Conservation (phyloP, 2,888 invertebrate genomes). For the Acleris holmiana region DNA sequence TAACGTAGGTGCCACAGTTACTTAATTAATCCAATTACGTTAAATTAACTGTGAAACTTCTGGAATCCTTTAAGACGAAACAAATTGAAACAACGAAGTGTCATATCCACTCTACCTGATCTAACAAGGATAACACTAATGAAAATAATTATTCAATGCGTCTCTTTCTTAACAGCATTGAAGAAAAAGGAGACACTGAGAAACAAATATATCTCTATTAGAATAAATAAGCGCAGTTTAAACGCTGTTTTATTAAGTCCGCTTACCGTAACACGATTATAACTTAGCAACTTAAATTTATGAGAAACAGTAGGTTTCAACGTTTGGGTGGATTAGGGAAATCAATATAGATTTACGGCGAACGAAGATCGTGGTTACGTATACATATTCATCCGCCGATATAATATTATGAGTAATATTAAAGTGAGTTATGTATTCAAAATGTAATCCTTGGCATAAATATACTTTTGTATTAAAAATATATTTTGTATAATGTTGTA, state of each 20-base stretch:
- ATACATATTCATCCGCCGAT: no score
- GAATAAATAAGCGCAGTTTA: constrained; percentile 38
- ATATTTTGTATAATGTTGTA: no score
- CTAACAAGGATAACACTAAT: no score
- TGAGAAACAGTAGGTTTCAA: constrained; percentile 11
- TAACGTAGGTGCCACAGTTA: constrained; percentile 1
- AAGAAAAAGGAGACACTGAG: no score
- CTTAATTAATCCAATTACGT: constrained; percentile 13
- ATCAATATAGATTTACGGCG: not conserved
- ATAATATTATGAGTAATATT: no score
- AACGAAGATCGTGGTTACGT: not conserved
- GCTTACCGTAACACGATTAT: constrained; percentile 40
- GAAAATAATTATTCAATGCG: no score
- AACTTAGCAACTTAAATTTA: constrained; percentile 28
- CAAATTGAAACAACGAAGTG: constrained; percentile 34
- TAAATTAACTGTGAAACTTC: constrained; percentile 28
- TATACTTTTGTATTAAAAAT: no score
- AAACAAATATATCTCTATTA: no score
- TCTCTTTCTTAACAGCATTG: no score
- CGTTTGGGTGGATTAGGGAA: constrained; percentile 17
- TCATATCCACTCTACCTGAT: constrained; percentile 36
- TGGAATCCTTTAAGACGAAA: constrained; percentile 32
- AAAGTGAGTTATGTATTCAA: no score
- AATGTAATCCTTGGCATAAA: no score
- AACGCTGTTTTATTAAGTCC: constrained; percentile 41